Conservation (phyloP, 2,113 vertebrate genomes). For the Colius striatus region DNA sequence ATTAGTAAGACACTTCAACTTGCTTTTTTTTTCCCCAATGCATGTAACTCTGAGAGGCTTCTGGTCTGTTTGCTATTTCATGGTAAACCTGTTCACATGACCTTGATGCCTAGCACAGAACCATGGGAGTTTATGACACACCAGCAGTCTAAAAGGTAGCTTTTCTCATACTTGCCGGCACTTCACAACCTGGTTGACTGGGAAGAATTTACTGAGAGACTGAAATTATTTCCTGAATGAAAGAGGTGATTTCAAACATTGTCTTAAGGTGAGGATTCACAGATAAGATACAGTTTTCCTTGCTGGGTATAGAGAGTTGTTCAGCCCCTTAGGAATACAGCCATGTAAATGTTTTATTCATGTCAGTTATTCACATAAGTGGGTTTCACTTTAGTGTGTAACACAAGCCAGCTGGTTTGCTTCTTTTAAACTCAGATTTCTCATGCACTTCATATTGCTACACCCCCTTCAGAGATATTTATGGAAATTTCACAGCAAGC, state of each 20-base stretch:
- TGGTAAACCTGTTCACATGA: background rate
- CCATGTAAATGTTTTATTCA: conserved; percentile 71
- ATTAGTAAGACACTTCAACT: background rate
- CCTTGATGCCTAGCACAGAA: background rate
- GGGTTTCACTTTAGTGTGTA: conserved; percentile 68
- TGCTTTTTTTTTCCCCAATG: background rate
- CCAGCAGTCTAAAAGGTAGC: background rate
- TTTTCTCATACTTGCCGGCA: background rate
- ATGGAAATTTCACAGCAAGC: conserved; percentile 69
- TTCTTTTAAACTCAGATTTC: conserved; percentile 73
- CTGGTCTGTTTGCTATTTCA: background rate
- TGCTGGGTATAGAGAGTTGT: background rate
- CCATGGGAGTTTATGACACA: background rate
- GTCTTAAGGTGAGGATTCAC: background rate
- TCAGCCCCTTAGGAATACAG: background rate
- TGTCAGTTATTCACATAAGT: conserved; percentile 57
- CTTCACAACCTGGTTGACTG: background rate
- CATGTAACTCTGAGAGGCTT: background rate
- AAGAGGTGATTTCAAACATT: background rate
- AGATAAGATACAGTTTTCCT: background rate
- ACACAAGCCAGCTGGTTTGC: conserved; percentile 74
- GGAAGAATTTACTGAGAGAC: background rate
- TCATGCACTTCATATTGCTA: conserved; percentile 62
- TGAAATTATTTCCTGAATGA: background rate
- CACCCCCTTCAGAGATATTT: conserved; percentile 71